These are phyloP conservation scores for Melipona quadrifasciata DNA, from an alignment of 1,140 invertebrate genomes.

Conservation along the genomic window DNA sequence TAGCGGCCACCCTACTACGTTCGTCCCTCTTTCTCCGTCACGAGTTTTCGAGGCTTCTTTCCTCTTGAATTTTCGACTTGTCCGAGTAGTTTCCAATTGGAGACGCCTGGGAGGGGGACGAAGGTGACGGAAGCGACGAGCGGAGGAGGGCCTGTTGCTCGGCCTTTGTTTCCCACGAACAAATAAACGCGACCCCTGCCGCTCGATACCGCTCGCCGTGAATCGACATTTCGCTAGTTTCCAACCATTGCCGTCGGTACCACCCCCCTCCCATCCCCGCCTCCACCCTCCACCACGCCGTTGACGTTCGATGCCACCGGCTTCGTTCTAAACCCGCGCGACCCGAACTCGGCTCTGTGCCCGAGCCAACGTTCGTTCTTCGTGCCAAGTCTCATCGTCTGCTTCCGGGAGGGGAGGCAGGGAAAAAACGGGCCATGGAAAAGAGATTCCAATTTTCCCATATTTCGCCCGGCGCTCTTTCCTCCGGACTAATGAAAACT, in stretches of 20 bases:
- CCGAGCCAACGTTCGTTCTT: constrained; percentile 35
- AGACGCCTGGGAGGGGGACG: constrained; percentile 10
- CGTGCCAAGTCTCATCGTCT: constrained; percentile 51
- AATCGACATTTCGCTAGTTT: constrained; percentile 54
- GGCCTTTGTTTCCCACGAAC: constrained; percentile 65
- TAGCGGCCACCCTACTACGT: neutral
- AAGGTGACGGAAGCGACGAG: constrained; percentile 37
- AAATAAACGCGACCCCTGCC: constrained; percentile 63
- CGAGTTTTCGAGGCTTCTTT: neutral
- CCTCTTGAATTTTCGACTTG: neutral
- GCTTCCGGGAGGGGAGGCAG: neutral
- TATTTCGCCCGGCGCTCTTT: constrained; percentile 30
- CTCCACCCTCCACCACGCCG: too few relatives aligned
- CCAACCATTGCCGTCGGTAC: neutral
- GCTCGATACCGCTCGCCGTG: constrained; percentile 45
- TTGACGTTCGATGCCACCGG: neutral
- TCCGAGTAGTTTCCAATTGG: constrained; percentile 38
- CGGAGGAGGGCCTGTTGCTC: constrained; percentile 65
- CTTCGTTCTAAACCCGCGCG: neutral
- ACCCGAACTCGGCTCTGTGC: neutral
- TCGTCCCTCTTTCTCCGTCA: too few relatives aligned
- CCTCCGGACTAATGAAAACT: constrained; percentile 46
- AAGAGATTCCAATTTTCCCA: constrained; percentile 54
- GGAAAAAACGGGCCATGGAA: constrained; percentile 32
- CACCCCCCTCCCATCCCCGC: too few relatives aligned